phyloP scores from a whole-genome alignment of 2,888 invertebrate genomes.

The Alitta virens region DNA sequence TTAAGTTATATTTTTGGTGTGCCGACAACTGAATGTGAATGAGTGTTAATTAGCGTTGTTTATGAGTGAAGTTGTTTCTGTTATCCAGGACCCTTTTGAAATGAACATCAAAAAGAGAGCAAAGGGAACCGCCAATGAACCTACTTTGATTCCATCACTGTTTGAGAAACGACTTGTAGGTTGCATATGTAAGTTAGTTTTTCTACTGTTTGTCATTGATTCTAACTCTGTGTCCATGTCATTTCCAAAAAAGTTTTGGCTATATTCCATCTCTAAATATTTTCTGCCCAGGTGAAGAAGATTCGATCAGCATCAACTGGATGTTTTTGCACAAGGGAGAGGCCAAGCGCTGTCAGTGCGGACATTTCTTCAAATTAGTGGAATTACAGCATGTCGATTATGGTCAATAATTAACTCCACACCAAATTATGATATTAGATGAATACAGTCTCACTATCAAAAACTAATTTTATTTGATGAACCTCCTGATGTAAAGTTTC shows the following conservation, averaged over 20 bases:
- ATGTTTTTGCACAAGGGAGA: slow-evolving; percentile 91
- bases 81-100: slow-evolving; percentile 58
- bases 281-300: slow-evolving; percentile 70
- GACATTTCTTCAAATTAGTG: slow-evolving; percentile 91
- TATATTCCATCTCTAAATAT: neutral
- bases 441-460: too few relatives aligned
- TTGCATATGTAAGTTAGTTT: slow-evolving; percentile 72
- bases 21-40: too few relatives aligned
- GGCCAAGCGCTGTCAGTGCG: slow-evolving; percentile 91
- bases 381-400: slow-evolving; percentile 55
- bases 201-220: neutral
- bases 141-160: slow-evolving; percentile 87
- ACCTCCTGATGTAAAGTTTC: too few relatives aligned
- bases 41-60: too few relatives aligned
- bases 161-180: slow-evolving; percentile 88
- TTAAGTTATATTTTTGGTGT: too few relatives aligned
- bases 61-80: too few relatives aligned
- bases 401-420: slow-evolving; percentile 6
- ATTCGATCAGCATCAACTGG: slow-evolving; percentile 84
- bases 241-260: neutral
- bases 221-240: neutral
- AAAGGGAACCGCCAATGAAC: slow-evolving; percentile 77
- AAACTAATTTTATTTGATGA: too few relatives aligned
- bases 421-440: too few relatives aligned
- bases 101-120: slow-evolving; percentile 80